Evolutionary conservation across 2,888 invertebrate species (phyloP), one percentile per base, ranked within the genome.

Genomic region (Cheilosia variabilis): DNA sequence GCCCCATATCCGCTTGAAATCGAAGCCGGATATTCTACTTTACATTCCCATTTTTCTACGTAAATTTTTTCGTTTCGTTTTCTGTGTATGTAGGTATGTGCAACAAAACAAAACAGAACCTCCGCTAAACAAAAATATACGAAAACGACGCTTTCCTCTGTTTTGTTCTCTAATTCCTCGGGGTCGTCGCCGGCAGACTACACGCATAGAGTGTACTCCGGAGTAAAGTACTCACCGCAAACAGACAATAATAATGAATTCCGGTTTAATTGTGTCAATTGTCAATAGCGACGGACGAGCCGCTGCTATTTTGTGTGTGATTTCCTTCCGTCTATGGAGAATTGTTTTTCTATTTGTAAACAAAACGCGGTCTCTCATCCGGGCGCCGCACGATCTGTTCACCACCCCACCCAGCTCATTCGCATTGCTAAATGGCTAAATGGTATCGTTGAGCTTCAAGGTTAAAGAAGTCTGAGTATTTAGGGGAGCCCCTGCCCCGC

Each of bases 11-110:
- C 86, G 86, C 71, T 81, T 80, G 57, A 86, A 76, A 86, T 86
- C 86, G 86, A 86, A 80, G 86, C 89, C 90, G 90, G 90, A 90
- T 89, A 90, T 90, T 90, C 90, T 90, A 90, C 90, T 90, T 90
- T 90, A 90, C 88, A 90, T 90, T 90, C 89, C 89, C 90, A 86
- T 87, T 88, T 57, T 88, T 87, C 75, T 73, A 82, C 88, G 80
- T 77, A 63, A 66, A 77, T 53, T 45, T 53, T 22, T 62, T 52
- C 55, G 53, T 72, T 81, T 77, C 24, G 52, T 65, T 55, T 72
- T 65, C 52, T 34, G 52, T 65, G 65, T 69, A 69, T 60, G 75
- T 19, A 69, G 66, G 52, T 19, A 60, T 53, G 58, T 73, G 50
- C 47, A 37, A 37, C 37, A 68, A 63, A 63, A 82, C 72, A 78